Percentiles rank a stretch among this genome's conserved stretches.
Evolutionary conservation across 1,140 invertebrate species (phyloP).

Genomic region (Mesaphorura yosii): DNA sequence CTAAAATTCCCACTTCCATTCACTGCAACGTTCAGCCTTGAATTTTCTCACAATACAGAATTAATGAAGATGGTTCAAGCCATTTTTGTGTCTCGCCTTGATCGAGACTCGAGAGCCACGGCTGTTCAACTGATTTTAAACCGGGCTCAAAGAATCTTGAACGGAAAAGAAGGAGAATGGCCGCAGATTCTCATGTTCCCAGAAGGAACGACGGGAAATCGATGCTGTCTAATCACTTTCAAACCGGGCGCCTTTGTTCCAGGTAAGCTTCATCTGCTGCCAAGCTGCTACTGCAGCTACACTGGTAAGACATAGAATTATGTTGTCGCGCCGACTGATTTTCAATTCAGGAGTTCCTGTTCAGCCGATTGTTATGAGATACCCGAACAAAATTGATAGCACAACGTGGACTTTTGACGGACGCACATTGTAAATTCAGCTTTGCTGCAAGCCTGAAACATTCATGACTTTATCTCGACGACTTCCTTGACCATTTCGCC

Average conservation of each 20-base stretch:
- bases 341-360: no score
- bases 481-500: no score
- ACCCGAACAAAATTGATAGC: constrained; percentile 82
- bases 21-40: no score
- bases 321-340: no score
- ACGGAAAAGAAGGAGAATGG: no score
- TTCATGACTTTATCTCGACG: no score
- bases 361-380: constrained; percentile 83
- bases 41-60: no score
- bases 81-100: constrained; percentile 82
- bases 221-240: constrained; percentile 84
- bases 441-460: no score
- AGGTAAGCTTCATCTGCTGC: no score
- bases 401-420: constrained; percentile 97
- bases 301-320: no score
- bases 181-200: constrained; percentile 83
- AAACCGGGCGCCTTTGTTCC: constrained; percentile 69
- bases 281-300: no score
- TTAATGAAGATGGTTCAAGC: constrained; percentile 88
- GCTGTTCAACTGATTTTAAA: constrained; percentile 82
- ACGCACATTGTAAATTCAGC: constrained; percentile 65
- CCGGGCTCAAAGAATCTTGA: constrained; percentile 70
- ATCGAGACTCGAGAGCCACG: constrained; percentile 78
- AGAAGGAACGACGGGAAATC: constrained; percentile 90
- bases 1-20: no score